Evolutionary conservation across 2,888 invertebrate species (phyloP), one percentile per base, ranked within the genome.

Genomic region (Aspidiotus destructor): DNA sequence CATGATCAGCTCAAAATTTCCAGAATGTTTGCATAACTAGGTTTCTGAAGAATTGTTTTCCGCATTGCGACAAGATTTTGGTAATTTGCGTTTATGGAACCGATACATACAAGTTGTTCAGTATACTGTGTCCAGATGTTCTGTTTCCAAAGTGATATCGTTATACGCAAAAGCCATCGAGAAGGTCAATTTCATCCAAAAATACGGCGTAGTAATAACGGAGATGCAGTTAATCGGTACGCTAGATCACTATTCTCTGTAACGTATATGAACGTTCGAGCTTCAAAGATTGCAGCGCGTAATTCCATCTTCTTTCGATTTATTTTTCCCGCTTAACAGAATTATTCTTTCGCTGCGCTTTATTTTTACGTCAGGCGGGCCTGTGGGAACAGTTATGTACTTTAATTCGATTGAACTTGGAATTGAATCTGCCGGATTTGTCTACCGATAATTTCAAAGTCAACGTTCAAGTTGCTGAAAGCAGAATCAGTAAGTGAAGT

Each of bases 341-440:
- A 71, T 69, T 82, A 76, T 73, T 82, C 62, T 80, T 81, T 72
- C 82, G 79, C 75, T 82, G 80, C 74, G 82, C 78, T 40, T 75
- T 76, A 60, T 86, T 86, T 75, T 75, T 87, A 17, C 82, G 85
- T 64, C 88, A 89, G 74, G 84, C 85, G 8, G 88, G 88, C 1
- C 80, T 87, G 70, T 85, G 85, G 81, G 89, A 89, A 78, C 84
- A 84, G 74, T 83, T 90, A 74, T 86, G 87, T 82, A 84, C 86
- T 71, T 78, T 88, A 52, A 76, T 89, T 60, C 83, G 85, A 75
- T 78, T 88, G 75, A 85, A 85, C 74, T 78, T 86, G 42, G 84
- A 84, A 72, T 78, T 89, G 72, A 87, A 86, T 80, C 80, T 86
- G 71, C 79, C 81, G 0, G 76, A 76, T 0, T 65, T 58, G 28